Conservation (phyloP, 1,140 invertebrate species). For the Drosophila rufa region DNA sequence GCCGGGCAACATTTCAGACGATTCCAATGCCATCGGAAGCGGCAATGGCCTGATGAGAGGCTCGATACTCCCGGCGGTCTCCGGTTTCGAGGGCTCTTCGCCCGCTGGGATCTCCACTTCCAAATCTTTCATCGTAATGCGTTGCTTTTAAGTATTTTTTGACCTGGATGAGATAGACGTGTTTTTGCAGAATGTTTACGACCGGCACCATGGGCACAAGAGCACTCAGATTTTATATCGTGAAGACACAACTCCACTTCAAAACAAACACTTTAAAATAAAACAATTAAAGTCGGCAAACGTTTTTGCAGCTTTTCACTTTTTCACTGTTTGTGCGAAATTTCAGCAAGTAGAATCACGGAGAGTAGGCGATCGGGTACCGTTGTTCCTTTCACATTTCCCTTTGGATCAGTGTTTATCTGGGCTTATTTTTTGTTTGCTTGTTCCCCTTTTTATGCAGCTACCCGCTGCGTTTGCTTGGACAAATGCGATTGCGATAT, state of each 20-base stretch:
- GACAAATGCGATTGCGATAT: conserved; percentile 21
- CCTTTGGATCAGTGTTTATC: too few species aligned
- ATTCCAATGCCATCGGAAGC: conserved; percentile 28
- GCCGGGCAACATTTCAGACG: conserved; percentile 15
- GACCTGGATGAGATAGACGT: conserved; percentile 16
- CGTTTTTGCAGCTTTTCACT: not conserved
- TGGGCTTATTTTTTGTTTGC: not conserved
- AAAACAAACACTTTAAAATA: conserved; percentile 23
- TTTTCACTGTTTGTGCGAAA: not conserved
- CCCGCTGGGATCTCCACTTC: conserved; percentile 31
- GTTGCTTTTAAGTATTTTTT: conserved; percentile 45
- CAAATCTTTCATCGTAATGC: conserved; percentile 47
- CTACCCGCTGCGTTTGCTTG: conserved; percentile 4
- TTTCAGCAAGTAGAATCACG: too few species aligned
- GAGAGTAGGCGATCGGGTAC: conserved; percentile 16
- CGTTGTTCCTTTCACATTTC: conserved; percentile 20
- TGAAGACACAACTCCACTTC: not conserved
- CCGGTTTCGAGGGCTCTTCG: conserved; percentile 15
- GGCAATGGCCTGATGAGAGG: conserved; percentile 22
- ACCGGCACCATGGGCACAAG: conserved; percentile 47
- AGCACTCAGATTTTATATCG: not conserved
- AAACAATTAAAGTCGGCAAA: not conserved
- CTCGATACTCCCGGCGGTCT: conserved; percentile 25
- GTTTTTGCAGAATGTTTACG: conserved; percentile 35
- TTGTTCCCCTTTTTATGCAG: not conserved